Conservation (phyloP, 2,888 invertebrate species). For the Andrena fulva region DNA sequence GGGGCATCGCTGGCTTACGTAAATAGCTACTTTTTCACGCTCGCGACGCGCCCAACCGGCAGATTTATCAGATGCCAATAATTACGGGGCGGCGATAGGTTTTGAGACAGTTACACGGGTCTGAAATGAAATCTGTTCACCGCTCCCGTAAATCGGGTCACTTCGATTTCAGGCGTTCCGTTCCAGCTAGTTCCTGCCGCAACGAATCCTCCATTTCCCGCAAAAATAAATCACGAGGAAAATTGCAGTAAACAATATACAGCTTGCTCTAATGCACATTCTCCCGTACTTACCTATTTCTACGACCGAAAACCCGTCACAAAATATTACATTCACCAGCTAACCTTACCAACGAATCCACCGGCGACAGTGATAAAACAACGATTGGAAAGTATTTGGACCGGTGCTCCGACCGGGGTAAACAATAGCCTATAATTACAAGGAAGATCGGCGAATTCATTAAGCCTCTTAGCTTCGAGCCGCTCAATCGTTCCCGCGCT, state of each 20-base stretch:
- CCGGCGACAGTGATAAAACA: neutral
- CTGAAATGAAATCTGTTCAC: conserved; percentile 36
- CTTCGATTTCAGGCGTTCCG: conserved; percentile 32
- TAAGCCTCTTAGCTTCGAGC: neutral
- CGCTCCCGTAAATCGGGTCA: conserved; percentile 47
- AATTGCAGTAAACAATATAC: conserved; percentile 10
- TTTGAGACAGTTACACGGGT: conserved; percentile 35
- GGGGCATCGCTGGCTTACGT: too few relatives aligned
- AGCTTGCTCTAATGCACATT: neutral
- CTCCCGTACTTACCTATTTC: too few relatives aligned
- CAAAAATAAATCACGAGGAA: conserved; percentile 16
- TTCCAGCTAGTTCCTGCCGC: neutral
- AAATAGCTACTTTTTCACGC: conserved; percentile 34
- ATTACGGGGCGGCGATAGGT: conserved; percentile 48
- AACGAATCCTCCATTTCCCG: conserved; percentile 20
- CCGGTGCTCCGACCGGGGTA: neutral
- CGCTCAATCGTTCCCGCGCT: neutral
- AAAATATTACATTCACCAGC: neutral
- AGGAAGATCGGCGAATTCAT: neutral
- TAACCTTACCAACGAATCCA: neutral
- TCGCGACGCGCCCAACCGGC: conserved; percentile 13
- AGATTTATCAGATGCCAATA: conserved; percentile 56
- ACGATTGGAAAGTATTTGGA: neutral
- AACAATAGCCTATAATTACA: neutral
- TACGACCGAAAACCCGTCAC: too few relatives aligned